Conservation (phyloP, 2,797 vertebrate genomes). For the Pangasius larnaudii region DNA sequence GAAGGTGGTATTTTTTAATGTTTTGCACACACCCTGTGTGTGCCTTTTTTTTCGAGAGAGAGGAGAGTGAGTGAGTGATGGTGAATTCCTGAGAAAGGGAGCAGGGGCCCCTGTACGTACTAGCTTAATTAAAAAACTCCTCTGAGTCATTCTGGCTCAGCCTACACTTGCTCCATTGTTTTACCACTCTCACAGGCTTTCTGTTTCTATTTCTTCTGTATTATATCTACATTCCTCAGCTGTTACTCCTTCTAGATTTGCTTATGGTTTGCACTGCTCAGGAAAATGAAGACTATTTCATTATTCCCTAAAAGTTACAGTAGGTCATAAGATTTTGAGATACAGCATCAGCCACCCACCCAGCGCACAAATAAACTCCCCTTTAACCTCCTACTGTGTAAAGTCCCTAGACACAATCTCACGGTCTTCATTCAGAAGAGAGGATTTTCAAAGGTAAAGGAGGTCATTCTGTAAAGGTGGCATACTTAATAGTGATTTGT, state of each 20-base stretch:
- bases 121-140: conserved; percentile 72
- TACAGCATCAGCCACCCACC: conserved; percentile 43
- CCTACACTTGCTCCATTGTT: background rate
- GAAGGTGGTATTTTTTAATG: background rate
- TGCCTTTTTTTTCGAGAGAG: too few relatives aligned
- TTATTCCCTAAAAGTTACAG: background rate
- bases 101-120: conserved; percentile 45
- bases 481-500: background rate
- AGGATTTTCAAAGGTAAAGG: conserved; percentile 6
- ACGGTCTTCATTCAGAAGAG: conserved; percentile 1
- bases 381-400: conserved; percentile 8
- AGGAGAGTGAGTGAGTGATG: background rate
- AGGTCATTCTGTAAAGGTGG: background rate
- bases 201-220: conserved; percentile 2
- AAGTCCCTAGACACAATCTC: background rate
- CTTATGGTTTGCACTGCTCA: background rate
- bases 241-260: background rate
- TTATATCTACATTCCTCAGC: background rate
- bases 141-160: conserved; percentile 52
- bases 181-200: background rate
- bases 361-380: conserved; percentile 43
- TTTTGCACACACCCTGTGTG: background rate
- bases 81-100: conserved; percentile 59
- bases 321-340: background rate
- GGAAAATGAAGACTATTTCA: background rate